Evolutionary conservation across 2,797 vertebrate species (phyloP), one percentile per base, ranked within the genome.

Genomic region (Cetoscarus ocellatus): DNA sequence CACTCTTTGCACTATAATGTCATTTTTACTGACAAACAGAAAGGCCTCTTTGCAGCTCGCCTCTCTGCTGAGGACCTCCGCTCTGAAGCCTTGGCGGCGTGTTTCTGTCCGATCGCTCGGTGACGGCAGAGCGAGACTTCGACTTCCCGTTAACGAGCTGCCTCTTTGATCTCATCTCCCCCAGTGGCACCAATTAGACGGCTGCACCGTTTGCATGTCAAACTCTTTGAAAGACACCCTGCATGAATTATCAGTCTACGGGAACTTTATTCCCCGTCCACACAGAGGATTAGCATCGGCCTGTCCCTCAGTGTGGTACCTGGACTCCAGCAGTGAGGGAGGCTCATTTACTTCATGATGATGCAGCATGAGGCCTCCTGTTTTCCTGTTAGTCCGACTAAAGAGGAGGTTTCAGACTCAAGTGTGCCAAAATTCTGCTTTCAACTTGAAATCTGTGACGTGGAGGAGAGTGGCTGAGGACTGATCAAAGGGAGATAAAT

Each of bases 141-240:
- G 77, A 72, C 44, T 79, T 83, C 73, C 73, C 71, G 84, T 88
- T 87, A 85, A 87, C 75, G 68, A 51, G 42, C 55, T 63, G 47
- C 19, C 62, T 82, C 82, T 92, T 88, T 92, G 87, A 92, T 92
- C 86, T 89, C 76, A 70, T 88, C 80, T 88, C 87, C 87, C 86
- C 81, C 54, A n/a, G 81, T 82, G 84, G 86, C 79, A 88, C 79
- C 87, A 91, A 94, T 92, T 84, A 91, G 81, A 79, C 75, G 9
- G 61, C 79, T 73, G 85, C 80, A 73, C 78, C 60, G 80, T 83
- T 75, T 83, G 88, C 85, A 75, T 84, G 89, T 88, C 67, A 80
- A 78, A 78, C 76, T 81, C 72, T 88, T 74, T 84, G 70, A 86
- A 80, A 82, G 87, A 84, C 79, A 80, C 63, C 56, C 79, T 73